Base-by-base conservation (phyloP, 2,888 invertebrate genomes). In the Geophilus truncorum region DNA sequence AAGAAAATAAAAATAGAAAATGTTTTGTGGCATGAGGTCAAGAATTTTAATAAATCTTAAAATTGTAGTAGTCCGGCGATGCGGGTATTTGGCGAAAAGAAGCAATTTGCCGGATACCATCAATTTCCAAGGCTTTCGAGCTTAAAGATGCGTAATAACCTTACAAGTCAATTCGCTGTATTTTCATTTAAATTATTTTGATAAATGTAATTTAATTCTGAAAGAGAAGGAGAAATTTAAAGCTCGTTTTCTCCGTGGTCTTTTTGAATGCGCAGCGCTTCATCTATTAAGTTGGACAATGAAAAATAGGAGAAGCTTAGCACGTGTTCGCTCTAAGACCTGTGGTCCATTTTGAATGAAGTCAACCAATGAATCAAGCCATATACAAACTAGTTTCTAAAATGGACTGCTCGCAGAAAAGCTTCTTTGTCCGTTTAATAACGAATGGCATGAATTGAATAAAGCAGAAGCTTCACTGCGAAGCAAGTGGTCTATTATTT, bases 281-380 rank as follows among this genome's bases (percentile, higher is more conserved):
- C 12, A 70, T 70, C 70, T 12, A 70, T 70, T 51, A 51, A 51
- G 18, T 51, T 51, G 28, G 25, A 70, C 70, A 70, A 70, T 28
- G 70, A 70, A 70, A 70, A 70, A 70, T 70, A 70, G 70, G 15
- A 28, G 28, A 12, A 15, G 70, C 28, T 70, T 70, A 28, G 70
- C 23, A 70, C 25, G 10, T 23, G 70, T 23, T 70, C 25, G 28
- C 28, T 70, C 70, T 70, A 25, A 23, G 70, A 70, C 70, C 70
- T 28, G 15, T n/a, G 51, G 70, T 70, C 70, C 70, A 70, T n/a
- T 70, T 70, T 70, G 70, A 70, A 70, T 70, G 70, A 70, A 70
- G 10, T 28, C 70, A 70, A 15, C 28, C 70, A 70, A 70, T 70
- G 70, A 70, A 70, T 70, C 51, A 70, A 70, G 1, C 28, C 70